Percentiles rank a stretch among this genome's conserved stretches.
These are phyloP conservation scores for Psilopogon haemacephalus DNA, from an alignment of 2,113 vertebrate genomes.

Conservation along the genomic window DNA sequence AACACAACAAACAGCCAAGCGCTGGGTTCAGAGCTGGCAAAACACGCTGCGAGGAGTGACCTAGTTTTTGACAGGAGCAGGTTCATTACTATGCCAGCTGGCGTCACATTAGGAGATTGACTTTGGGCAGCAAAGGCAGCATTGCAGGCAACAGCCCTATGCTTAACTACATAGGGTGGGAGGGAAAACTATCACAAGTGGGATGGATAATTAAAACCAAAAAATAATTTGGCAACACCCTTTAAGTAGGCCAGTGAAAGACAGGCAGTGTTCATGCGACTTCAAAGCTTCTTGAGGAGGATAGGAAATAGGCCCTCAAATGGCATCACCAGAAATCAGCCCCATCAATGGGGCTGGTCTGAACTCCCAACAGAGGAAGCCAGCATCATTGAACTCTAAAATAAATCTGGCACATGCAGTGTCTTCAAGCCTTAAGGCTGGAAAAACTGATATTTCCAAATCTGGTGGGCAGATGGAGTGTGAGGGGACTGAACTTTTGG, in stretches of 20 bases:
- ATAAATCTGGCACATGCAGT: not conserved
- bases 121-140: slow-evolving; percentile 17
- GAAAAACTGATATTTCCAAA: not conserved
- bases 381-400: not conserved
- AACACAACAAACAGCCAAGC: slow-evolving; percentile 1
- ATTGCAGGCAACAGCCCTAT: not conserved
- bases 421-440: not conserved
- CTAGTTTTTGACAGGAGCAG: slow-evolving; percentile 29
- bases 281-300: not conserved
- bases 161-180: not conserved
- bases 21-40: not conserved
- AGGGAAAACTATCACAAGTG: not conserved
- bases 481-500: not conserved
- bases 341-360: not conserved
- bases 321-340: not conserved
- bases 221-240: not conserved
- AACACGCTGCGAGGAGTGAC: not conserved
- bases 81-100: slow-evolving; percentile 36
- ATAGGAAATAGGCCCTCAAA: not conserved
- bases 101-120: not conserved
- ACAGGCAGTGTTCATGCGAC: not conserved
- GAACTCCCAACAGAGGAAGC: not conserved
- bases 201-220: slow-evolving; percentile 11
- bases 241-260: not conserved
- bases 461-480: not conserved